phyloP scores from a whole-genome alignment of 2,797 vertebrate genomes.

The Danio kyathit region DNA sequence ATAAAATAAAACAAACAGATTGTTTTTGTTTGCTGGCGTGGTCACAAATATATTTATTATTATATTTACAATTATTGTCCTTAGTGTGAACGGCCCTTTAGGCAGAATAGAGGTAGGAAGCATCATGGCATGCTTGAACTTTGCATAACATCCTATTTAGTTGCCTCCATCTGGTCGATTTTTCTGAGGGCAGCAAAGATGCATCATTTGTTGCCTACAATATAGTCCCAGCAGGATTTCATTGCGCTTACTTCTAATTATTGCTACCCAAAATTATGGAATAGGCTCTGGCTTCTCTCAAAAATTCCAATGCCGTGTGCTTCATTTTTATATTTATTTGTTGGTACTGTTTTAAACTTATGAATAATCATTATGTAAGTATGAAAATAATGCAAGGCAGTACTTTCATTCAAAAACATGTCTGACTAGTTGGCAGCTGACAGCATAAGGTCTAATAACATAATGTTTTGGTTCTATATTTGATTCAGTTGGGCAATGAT shows the following conservation, averaged over 20 bases:
- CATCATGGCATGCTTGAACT: neutral
- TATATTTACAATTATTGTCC: no score
- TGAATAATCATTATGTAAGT: neutral
- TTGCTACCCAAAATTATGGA: neutral
- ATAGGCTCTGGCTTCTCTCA: neutral
- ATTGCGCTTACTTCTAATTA: neutral
- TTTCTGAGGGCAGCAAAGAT: slow-evolving; percentile 6
- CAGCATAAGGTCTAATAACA: neutral
- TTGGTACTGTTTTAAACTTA: neutral
- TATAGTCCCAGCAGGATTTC: slow-evolving; percentile 1
- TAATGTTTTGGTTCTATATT: neutral
- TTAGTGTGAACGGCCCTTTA: no score
- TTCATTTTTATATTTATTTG: neutral
- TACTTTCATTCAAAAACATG: neutral
- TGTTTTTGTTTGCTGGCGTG: no score
- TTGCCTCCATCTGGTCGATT: slow-evolving; percentile 19
- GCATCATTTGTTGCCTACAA: neutral
- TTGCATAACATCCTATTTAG: slow-evolving; percentile 17
- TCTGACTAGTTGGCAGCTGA: neutral
- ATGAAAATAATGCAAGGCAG: neutral
- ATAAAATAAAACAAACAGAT: no score
- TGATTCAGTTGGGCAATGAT: neutral
- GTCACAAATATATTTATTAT: no score
- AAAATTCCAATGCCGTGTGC: neutral
- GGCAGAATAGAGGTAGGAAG: neutral